Percentiles rank a stretch among this genome's conserved stretches.
Evolutionary conservation across 2,113 vertebrate species (phyloP).

Genomic region (Ptyas mucosa): DNA sequence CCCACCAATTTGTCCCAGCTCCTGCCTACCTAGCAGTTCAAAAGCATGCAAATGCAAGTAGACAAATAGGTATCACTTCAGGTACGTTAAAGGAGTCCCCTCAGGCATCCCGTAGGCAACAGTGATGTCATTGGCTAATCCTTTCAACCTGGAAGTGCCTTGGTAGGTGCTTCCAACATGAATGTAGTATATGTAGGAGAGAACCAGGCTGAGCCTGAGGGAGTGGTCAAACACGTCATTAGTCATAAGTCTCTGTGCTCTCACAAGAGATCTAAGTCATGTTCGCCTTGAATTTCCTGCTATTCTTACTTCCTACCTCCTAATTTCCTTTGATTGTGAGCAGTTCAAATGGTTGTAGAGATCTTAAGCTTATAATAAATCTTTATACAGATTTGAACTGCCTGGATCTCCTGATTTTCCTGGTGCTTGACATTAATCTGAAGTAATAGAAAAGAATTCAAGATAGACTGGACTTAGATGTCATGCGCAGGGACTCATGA

Average conservation of each 20-base stretch:
- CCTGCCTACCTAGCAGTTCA: background rate
- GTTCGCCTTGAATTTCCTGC: background rate
- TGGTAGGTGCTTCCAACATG: background rate
- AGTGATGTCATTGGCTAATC: background rate
- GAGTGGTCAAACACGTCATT: background rate
- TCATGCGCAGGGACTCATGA: background rate
- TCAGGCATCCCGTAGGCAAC: background rate
- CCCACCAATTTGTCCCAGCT: background rate
- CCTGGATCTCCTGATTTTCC: background rate
- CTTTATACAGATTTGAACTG: background rate
- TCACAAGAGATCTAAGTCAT: background rate
- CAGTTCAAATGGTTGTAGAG: background rate
- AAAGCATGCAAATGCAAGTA: background rate
- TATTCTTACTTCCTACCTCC: background rate
- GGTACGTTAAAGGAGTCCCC: background rate
- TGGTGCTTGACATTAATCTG: background rate
- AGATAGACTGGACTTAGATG: background rate
- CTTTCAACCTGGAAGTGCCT: background rate
- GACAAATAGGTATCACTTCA: background rate
- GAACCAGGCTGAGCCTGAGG: background rate
- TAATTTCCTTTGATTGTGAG: background rate
- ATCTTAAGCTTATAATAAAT: background rate
- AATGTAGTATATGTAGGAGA: background rate
- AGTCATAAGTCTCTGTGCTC: too few species aligned
- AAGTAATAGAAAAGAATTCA: background rate